Evolutionary conservation across 2,113 vertebrate species (phyloP), one percentile per base, ranked within the genome.

Genomic region (Acanthochromis polyacanthus): DNA sequence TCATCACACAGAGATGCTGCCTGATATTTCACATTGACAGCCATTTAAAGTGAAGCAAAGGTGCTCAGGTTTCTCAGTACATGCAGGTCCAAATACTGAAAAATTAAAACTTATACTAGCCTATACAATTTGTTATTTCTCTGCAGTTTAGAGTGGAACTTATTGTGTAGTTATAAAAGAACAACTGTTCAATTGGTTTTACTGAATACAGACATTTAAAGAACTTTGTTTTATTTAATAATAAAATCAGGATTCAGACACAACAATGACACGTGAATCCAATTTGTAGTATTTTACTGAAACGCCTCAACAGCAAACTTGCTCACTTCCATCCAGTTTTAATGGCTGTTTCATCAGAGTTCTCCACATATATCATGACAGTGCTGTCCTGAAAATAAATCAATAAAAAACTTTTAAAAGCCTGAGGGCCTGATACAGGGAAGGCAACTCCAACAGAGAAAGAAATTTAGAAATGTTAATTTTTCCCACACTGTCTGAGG

Each of bases 1-100:
- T 43, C 23, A 17, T 51, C 55, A 65, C 11, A 22, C 10, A 55
- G 38, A 63, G 1, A 55, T 19, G 93, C 94, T 95, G 96, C 95
- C 96, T 96, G 91, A 95, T 96, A 28, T 43, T 61, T 64, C 25
- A 55, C 7, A 62, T 15, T 10, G 36, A 2, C 16, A 28, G 9
- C 4, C 16, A 40, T 62, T 53, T 5, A 53, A 20, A 40, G 25
- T n/a, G 50, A 52, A 17, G 20, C 7, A 23, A 36, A 17, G 19
- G 46, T 70, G 20, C 4, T 23, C 46, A 40, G 10, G 17, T 55
- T 30, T 43, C 40, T 28, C n/a, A 53, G 30, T 8, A 23, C 56
- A 22, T 2, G 22, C 22, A 55, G 48, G n/a, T 22, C 6, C 19
- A 50, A 15, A 20, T 16, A 45, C 6, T 58, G 30, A 51, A 40